These are phyloP conservation scores for Hassar affinis DNA, from an alignment of 2,113 vertebrate genomes.

Conservation along the genomic window DNA sequence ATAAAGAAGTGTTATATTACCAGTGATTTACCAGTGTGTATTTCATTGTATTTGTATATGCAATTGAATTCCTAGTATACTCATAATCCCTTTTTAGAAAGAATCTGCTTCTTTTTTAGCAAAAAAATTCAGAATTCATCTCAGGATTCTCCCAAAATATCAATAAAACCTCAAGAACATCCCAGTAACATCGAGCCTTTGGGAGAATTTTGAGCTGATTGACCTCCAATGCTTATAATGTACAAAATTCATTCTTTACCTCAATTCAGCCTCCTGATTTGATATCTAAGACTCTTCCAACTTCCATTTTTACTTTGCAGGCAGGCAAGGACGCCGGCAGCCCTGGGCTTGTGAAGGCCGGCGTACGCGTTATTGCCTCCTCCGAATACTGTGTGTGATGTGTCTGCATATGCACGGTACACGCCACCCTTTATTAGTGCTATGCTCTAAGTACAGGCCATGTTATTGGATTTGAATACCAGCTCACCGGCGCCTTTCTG, in stretches of 20 bases:
- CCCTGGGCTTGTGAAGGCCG: constrained; percentile 67
- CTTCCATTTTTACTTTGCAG: constrained; percentile 29
- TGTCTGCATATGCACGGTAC: constrained; percentile 91
- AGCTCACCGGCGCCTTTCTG: constrained; percentile 91
- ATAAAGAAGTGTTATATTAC: neutral
- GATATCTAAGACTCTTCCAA: constrained; percentile 53
- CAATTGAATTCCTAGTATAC: neutral
- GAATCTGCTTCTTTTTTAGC: neutral
- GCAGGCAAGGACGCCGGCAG: constrained; percentile 43
- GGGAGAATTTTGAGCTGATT: neutral
- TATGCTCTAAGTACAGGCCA: constrained; percentile 95
- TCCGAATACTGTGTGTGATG: constrained; percentile 82
- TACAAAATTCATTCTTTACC: neutral
- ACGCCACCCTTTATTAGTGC: constrained; percentile 98
- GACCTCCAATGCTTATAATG: neutral
- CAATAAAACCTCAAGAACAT: neutral
- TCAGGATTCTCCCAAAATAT: neutral
- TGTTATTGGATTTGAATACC: constrained; percentile 99
- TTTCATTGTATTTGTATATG: neutral
- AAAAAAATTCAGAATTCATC: neutral
- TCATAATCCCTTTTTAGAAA: neutral
- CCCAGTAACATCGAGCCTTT: neutral
- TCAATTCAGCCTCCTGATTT: neutral
- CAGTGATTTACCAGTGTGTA: neutral
- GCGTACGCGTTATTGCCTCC: constrained; percentile 80